Conservation (phyloP, 2,888 invertebrate genomes). For the Scaptomyza parva region DNA sequence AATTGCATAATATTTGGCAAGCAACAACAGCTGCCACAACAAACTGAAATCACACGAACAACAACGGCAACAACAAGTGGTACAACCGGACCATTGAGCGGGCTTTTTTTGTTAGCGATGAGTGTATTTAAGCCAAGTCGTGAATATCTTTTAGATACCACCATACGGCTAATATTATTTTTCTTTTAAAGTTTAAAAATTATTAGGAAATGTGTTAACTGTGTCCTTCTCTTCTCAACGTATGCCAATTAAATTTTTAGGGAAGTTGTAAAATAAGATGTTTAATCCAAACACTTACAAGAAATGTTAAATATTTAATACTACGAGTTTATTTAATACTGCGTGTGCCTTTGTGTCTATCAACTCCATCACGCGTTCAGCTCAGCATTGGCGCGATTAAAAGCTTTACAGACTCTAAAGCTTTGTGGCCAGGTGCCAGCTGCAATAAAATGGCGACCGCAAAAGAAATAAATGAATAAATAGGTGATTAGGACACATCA, state of each 20-base stretch:
- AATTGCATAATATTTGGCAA: constrained; percentile 75
- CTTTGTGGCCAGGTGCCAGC: constrained; percentile 37
- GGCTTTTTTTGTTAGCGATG: constrained; percentile 36
- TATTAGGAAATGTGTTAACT: not conserved
- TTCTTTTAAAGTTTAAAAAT: not conserved
- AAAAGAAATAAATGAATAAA: constrained; percentile 44
- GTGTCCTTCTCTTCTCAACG: not conserved
- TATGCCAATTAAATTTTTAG: not conserved
- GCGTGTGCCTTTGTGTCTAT: not conserved
- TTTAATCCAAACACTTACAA: not conserved
- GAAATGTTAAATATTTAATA: no score
- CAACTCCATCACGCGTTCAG: constrained; percentile 2
- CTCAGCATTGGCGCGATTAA: constrained; percentile 1
- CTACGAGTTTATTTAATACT: no score
- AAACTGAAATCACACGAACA: constrained; percentile 25
- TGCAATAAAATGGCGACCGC: constrained; percentile 48
- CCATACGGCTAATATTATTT: not conserved
- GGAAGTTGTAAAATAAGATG: not conserved
- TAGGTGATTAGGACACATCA: constrained; percentile 73
- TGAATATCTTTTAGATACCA: constrained; percentile 1
- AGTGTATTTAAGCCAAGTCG: constrained; percentile 14
- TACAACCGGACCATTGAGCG: constrained; percentile 36
- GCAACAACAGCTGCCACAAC: constrained; percentile 46
- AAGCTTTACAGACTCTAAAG: constrained; percentile 36
- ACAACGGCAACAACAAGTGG: constrained; percentile 32